These are phyloP conservation scores for Piliocolobus tephrosceles DNA, from an alignment of 2,113 vertebrate species.

Conservation along the genomic window DNA sequence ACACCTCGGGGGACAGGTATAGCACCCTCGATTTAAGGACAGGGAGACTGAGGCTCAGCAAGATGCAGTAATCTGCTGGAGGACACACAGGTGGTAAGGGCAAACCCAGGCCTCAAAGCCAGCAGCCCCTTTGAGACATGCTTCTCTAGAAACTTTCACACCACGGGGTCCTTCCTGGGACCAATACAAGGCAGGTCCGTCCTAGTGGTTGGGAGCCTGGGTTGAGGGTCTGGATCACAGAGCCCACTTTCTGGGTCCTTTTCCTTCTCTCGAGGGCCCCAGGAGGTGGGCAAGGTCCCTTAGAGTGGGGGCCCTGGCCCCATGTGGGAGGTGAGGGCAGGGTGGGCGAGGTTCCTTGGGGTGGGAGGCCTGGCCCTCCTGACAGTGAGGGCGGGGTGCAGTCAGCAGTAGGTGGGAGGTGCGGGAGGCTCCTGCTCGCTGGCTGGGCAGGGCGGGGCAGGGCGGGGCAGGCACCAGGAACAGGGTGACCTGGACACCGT, in stretches of 20 bases:
- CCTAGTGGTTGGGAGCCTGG: background rate
- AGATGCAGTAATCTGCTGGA: background rate
- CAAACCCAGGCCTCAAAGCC: background rate
- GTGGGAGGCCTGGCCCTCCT: background rate
- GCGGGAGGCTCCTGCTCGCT: slow-evolving; percentile 13
- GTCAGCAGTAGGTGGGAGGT: slow-evolving; percentile 42
- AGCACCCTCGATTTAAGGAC: background rate
- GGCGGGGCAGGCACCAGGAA: slow-evolving; percentile 37
- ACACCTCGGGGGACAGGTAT: no score
- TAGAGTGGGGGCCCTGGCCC: background rate
- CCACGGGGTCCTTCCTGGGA: background rate
- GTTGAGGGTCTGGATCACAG: background rate
- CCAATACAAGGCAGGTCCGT: background rate
- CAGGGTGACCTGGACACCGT: slow-evolving; percentile 65
- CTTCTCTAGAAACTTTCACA: slow-evolving; percentile 10
- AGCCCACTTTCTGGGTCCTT: background rate
- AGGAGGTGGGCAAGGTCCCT: background rate
- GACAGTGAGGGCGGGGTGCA: slow-evolving; percentile 35
- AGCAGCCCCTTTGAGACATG: background rate
- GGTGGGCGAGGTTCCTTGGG: background rate
- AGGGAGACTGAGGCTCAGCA: background rate
- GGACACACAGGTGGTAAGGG: background rate
- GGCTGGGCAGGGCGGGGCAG: slow-evolving; percentile 40
- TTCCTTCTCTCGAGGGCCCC: background rate
- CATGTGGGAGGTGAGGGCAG: background rate